Evolutionary conservation across 2,888 invertebrate genomes (phyloP).

Genomic region (Drosophila nigritarsus): DNA sequence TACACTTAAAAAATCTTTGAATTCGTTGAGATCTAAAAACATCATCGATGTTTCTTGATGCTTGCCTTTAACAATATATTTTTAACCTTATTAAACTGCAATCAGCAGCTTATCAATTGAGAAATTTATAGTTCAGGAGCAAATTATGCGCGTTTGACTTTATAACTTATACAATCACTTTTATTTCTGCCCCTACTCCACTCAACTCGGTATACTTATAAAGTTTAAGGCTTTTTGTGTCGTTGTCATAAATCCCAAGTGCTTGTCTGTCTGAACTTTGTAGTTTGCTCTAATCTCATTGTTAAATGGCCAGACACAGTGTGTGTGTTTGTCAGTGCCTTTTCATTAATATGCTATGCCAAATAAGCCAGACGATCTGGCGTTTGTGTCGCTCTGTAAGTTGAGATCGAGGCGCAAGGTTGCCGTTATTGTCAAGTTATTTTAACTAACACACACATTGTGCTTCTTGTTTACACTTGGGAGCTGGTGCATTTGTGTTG

Average conservation of each 20-base stretch:
- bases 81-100: neutral
- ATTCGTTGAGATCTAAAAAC: too few species aligned
- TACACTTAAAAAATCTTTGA: neutral
- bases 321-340: conserved; percentile 4
- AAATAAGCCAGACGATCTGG: conserved; percentile 55
- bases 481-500: conserved; percentile 7
- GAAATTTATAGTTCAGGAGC: conserved; percentile 1
- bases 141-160: conserved; percentile 47
- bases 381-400: conserved; percentile 53
- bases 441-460: conserved; percentile 59
- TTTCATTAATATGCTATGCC: conserved; percentile 66
- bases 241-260: conserved; percentile 66
- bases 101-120: neutral
- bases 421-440: conserved; percentile 75
- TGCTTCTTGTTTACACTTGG: conserved; percentile 18
- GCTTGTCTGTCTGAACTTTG: conserved; percentile 63
- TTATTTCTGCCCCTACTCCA: conserved; percentile 16
- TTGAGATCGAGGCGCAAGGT: conserved; percentile 73
- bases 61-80: neutral
- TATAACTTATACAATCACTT: conserved; percentile 30
- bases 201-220: conserved; percentile 21
- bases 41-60: too few species aligned
- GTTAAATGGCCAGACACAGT: conserved; percentile 45
- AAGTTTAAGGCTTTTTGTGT: conserved; percentile 70
- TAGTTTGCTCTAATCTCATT: conserved; percentile 54